These are phyloP conservation scores for Anastatus disparis DNA, from an alignment of 1,140 invertebrate species.

Conservation along the genomic window DNA sequence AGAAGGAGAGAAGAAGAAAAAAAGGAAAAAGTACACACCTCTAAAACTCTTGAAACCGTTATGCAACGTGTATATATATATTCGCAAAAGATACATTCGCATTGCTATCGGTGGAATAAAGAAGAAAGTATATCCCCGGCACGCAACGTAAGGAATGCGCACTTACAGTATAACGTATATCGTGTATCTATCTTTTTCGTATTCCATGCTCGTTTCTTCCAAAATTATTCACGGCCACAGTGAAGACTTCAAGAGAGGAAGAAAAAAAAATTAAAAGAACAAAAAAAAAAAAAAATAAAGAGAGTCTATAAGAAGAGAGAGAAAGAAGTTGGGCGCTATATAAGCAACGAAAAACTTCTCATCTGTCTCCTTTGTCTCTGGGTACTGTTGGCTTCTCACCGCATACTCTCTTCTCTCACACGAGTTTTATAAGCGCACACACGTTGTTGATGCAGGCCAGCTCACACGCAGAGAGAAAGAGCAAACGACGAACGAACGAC, in stretches of 20 bases:
- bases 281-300: neutral
- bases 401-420: neutral
- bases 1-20: no score
- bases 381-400: conserved; percentile 16
- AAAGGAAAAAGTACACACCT: no score
- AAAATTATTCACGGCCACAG: conserved; percentile 37
- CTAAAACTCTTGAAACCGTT: no score
- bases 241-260: neutral
- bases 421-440: neutral
- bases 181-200: no score
- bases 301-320: conserved; percentile 40
- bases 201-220: neutral
- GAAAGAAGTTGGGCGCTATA: conserved; percentile 49
- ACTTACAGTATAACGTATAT: no score
- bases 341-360: conserved; percentile 37
- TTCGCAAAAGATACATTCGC: neutral
- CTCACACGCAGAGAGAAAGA: no score
- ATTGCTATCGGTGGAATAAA: no score
- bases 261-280: neutral
- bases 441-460: no score
- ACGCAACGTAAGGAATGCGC: no score
- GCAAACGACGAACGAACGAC: no score
- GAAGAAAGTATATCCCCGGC: no score
- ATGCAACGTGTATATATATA: conserved; percentile 1
- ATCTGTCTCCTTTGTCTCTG: conserved; percentile 49